A percentile compares a stretch with the other conserved stretches of the same genome.
Conservation (phyloP, 2,888 invertebrate species). For the Lasioglossum calceatum region DNA sequence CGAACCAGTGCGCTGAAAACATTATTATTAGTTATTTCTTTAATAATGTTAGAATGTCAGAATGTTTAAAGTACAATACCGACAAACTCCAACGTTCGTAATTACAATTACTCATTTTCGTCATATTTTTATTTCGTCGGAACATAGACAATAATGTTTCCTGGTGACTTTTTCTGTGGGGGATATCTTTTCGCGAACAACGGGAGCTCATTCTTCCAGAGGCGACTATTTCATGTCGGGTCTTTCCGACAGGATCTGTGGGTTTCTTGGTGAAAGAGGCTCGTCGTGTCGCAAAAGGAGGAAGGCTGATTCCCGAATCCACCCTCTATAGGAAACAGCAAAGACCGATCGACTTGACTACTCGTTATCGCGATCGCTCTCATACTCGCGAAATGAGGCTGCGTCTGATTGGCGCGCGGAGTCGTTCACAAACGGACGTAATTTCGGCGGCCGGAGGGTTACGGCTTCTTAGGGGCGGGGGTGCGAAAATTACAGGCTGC, state of each 20-base stretch:
- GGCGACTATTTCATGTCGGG: not conserved
- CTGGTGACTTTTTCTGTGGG: too few species aligned
- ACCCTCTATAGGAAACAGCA: constrained; percentile 30
- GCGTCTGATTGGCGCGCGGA: constrained; percentile 75
- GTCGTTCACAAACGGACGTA: constrained; percentile 80
- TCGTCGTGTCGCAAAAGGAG: constrained; percentile 18
- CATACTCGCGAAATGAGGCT: constrained; percentile 50
- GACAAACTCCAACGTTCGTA: not conserved
- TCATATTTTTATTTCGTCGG: too few species aligned
- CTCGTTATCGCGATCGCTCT: constrained; percentile 69
- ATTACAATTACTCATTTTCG: too few species aligned
- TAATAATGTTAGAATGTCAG: not conserved
- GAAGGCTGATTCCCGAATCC: constrained; percentile 24
- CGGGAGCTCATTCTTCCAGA: not conserved
- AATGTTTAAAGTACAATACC: not conserved
- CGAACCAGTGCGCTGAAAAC: too few species aligned
- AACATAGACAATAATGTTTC: not conserved
- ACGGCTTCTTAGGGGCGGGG: constrained; percentile 64
- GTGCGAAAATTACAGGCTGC: constrained; percentile 79
- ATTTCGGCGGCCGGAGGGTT: constrained; percentile 75
- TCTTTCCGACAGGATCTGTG: not conserved
- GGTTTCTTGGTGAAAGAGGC: not conserved
- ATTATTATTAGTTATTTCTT: too few species aligned
- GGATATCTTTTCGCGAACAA: not conserved
- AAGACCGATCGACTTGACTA: constrained; percentile 64